These are phyloP conservation scores for Nomada ferruginata DNA, from an alignment of 2,888 invertebrate species.

Conservation along the genomic window DNA sequence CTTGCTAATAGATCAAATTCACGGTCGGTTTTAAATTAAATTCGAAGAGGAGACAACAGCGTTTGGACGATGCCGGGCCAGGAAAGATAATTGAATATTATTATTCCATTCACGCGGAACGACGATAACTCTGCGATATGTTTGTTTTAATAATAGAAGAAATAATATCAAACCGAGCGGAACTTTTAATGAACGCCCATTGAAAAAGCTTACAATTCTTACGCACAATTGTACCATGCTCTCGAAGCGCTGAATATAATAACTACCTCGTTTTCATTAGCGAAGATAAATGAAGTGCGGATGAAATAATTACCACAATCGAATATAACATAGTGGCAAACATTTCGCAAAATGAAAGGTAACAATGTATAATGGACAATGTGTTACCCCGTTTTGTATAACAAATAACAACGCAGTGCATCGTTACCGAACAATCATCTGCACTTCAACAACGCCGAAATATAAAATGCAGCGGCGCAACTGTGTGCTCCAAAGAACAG, in stretches of 20 bases:
- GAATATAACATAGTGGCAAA: too few relatives aligned
- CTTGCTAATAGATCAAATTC: neutral
- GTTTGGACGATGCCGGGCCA: neutral
- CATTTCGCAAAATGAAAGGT: neutral
- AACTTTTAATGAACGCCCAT: conserved; percentile 14
- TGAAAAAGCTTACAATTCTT: neutral
- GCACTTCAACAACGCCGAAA: neutral
- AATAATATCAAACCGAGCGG: neutral
- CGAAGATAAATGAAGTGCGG: neutral
- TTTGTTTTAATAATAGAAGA: neutral
- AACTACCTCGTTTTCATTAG: neutral
- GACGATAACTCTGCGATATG: neutral
- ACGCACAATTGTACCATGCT: neutral
- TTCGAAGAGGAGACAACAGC: neutral
- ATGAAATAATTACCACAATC: too few relatives aligned
- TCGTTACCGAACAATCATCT: neutral
- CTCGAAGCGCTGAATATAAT: too few relatives aligned
- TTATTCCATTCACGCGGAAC: neutral
- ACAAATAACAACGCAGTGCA: neutral
- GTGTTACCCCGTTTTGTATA: neutral
- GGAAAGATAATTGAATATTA: neutral
- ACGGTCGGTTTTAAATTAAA: neutral
- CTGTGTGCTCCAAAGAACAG: too few relatives aligned
- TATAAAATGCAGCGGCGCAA: conserved; percentile 1
- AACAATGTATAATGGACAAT: neutral